phyloP scores from a whole-genome alignment of 2,113 vertebrate species.

The Odocoileus hemionus region DNA sequence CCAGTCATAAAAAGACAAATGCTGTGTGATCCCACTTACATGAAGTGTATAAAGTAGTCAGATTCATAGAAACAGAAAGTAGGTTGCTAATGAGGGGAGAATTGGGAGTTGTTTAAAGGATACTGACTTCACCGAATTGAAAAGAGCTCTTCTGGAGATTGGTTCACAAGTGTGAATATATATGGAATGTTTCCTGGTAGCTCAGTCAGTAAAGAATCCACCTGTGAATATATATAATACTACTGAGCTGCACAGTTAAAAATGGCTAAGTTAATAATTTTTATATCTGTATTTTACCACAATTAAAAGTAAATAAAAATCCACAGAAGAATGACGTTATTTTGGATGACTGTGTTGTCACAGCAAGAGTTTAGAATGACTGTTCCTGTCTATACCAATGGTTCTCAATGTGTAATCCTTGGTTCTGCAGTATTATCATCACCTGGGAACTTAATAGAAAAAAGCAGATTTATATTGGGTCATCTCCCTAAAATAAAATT shows the following conservation, averaged over 20 bases:
- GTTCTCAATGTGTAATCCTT: background rate
- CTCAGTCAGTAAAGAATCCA: background rate
- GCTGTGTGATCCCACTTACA: background rate
- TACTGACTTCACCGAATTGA: background rate
- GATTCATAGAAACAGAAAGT: background rate
- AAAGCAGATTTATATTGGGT: background rate
- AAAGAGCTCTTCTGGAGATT: background rate
- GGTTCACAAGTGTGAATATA: background rate
- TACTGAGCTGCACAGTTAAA: background rate
- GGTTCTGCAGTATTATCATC: background rate
- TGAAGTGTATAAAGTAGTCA: background rate
- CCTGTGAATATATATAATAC: background rate
- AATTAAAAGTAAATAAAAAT: constrained; percentile 10
- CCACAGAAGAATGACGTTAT: background rate
- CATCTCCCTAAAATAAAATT: background rate
- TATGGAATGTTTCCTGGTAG: background rate
- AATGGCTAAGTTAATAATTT: background rate
- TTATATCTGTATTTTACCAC: background rate
- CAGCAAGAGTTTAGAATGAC: background rate
- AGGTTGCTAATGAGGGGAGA: background rate
- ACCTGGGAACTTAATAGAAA: background rate
- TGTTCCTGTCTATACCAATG: background rate
- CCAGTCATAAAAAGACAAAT: background rate
- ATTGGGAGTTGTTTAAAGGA: background rate
- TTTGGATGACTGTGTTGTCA: background rate